These are phyloP conservation scores for Myripristis murdjan DNA, from an alignment of 2,797 vertebrate species.

Conservation along the genomic window DNA sequence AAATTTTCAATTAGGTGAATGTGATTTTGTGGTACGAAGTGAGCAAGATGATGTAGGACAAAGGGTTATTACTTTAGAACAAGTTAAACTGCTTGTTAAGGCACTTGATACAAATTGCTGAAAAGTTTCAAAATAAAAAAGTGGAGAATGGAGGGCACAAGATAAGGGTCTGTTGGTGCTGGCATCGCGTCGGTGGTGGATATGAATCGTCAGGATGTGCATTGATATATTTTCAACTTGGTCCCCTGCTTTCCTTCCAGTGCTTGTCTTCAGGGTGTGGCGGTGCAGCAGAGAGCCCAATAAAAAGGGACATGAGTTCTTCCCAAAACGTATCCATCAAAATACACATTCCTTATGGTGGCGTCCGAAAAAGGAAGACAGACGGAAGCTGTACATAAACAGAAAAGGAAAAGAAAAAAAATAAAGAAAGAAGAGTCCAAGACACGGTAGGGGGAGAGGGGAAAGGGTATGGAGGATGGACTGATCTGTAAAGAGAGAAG, in stretches of 20 bases:
- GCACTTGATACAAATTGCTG: conserved; percentile 90
- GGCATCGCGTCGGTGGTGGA: conserved; percentile 70
- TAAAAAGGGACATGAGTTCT: conserved; percentile 77
- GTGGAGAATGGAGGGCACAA: conserved; percentile 54
- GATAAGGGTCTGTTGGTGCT: conserved; percentile 64
- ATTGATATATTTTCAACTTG: conserved; percentile 57
- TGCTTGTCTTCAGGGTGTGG: conserved; percentile 77
- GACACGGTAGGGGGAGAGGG: conserved; percentile 83
- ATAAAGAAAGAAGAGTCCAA: too few species aligned
- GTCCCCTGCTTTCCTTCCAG: conserved; percentile 77
- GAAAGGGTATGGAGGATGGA: conserved; percentile 72
- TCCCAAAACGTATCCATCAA: conserved; percentile 72
- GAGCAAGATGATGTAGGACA: conserved; percentile 58
- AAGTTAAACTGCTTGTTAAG: conserved; percentile 89
- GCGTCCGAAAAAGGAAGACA: conserved; percentile 74
- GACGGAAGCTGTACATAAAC: conserved; percentile 85
- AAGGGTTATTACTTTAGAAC: conserved; percentile 87
- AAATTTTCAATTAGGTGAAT: conserved; percentile 62
- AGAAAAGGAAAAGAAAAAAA: conserved; percentile 55
- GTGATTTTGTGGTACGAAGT: conserved; percentile 48
- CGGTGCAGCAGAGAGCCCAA: conserved; percentile 74
- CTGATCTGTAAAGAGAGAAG: conserved; percentile 66
- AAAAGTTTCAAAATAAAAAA: conserved; percentile 72
- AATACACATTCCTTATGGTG: conserved; percentile 78
- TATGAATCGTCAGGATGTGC: conserved; percentile 65